These are phyloP conservation scores for Pedetes capensis DNA, from an alignment of 2,113 vertebrate species.

Conservation along the genomic window DNA sequence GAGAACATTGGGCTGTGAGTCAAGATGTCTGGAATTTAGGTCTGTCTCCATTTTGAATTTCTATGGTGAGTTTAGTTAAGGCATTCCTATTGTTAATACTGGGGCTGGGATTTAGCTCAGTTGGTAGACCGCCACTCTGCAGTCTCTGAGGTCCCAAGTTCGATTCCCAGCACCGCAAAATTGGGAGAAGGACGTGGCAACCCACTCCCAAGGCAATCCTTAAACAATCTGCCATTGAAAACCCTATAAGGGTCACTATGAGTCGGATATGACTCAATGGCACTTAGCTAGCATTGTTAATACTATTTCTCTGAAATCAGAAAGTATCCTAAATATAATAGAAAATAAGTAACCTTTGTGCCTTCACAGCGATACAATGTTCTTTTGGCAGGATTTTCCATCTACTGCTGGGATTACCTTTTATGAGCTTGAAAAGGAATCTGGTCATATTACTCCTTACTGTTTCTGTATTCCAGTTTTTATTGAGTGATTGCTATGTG, in stretches of 20 bases:
- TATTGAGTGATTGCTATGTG: neutral
- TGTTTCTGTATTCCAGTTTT: slow-evolving; percentile 3
- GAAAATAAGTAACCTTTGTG: neutral
- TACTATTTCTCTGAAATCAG: neutral
- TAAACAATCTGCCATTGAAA: no score
- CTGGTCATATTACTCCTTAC: neutral
- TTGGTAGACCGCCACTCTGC: no score
- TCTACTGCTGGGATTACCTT: neutral
- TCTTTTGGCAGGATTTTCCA: neutral
- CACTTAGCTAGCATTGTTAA: no score
- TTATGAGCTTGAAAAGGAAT: neutral
- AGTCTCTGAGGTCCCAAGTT: no score
- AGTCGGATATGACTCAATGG: no score
- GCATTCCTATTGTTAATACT: neutral
- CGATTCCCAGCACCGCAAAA: no score
- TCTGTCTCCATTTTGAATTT: neutral
- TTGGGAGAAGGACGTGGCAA: no score
- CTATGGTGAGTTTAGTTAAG: neutral
- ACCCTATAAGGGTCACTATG: no score
- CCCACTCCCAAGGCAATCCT: no score
- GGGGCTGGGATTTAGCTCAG: no score
- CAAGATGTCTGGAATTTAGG: neutral
- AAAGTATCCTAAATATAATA: neutral
- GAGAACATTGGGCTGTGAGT: neutral
- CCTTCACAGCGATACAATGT: neutral